Percentiles rank a stretch among this genome's conserved stretches.
phyloP scores from a whole-genome alignment of 2,888 invertebrate species.

The Gordius sp. region DNA sequence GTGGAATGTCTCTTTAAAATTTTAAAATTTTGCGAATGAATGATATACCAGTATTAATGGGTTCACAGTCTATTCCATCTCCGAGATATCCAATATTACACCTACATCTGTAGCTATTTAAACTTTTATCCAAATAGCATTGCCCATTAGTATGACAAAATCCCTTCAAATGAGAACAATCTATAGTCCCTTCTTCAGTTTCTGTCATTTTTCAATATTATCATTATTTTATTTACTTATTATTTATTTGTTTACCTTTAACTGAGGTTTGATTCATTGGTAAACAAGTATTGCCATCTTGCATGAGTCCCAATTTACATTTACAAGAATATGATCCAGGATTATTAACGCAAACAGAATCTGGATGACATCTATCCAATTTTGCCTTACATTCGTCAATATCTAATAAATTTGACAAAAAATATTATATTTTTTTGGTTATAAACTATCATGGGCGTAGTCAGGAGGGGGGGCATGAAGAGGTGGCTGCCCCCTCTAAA shows the following conservation, averaged over 20 bases:
- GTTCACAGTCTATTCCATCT: conserved; percentile 27
- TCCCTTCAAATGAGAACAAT: conserved; percentile 21
- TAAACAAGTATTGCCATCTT: background rate
- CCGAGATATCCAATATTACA: conserved; percentile 29
- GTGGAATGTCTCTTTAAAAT: no score
- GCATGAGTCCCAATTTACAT: conserved; percentile 40
- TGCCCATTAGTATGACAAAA: conserved; percentile 26
- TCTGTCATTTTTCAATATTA: no score
- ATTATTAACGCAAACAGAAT: conserved; percentile 51
- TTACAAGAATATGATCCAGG: conserved; percentile 54
- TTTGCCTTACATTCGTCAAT: conserved; percentile 58
- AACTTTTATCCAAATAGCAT: conserved; percentile 24
- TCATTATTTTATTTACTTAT: no score
- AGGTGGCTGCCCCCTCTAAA: no score
- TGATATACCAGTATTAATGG: no score
- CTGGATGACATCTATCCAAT: conserved; percentile 52
- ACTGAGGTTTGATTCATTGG: background rate
- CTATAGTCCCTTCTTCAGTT: background rate
- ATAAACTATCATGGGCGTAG: no score
- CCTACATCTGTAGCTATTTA: conserved; percentile 25
- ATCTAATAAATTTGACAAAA: conserved; percentile 38
- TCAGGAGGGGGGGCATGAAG: no score
- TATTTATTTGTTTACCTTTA: background rate
- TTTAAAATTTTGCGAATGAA: no score
- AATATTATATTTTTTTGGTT: no score